Evolutionary conservation across 2,888 invertebrate species (phyloP).

Genomic region (Rutpela maculata): DNA sequence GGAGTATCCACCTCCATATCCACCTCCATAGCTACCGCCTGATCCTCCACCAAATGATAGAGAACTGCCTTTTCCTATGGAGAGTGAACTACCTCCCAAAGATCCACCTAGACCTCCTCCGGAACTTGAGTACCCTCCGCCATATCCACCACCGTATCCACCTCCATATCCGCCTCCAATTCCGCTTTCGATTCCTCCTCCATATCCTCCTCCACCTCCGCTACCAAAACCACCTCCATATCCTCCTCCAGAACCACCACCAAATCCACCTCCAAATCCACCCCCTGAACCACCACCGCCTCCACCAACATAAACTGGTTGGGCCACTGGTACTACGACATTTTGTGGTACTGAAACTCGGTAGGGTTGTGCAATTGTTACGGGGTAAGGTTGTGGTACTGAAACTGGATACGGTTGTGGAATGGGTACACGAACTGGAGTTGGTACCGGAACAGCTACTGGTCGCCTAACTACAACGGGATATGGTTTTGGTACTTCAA

Average conservation of each 20-base stretch:
- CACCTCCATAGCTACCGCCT: background rate
- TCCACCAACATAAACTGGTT: constrained; percentile 60
- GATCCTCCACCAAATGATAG: background rate
- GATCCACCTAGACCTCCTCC: background rate
- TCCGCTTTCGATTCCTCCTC: constrained; percentile 33
- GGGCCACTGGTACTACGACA: constrained; percentile 62
- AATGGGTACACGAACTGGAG: constrained; percentile 74
- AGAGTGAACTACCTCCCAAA: background rate
- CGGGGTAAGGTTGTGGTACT: constrained; percentile 77
- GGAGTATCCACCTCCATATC: constrained; percentile 12
- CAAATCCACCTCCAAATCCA: constrained; percentile 40
- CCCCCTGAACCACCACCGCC: constrained; percentile 60
- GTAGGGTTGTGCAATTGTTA: constrained; percentile 76
- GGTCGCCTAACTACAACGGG: constrained; percentile 64
- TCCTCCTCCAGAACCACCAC: constrained; percentile 43
- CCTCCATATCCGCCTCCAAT: constrained; percentile 36
- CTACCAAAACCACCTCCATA: constrained; percentile 14
- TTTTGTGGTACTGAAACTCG: constrained; percentile 69
- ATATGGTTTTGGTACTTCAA: constrained; percentile 60
- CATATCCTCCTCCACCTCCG: constrained; percentile 32
- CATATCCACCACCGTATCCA: constrained; percentile 27
- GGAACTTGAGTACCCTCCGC: constrained; percentile 9
- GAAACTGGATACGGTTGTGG: constrained; percentile 73
- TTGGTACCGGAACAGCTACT: constrained; percentile 69
- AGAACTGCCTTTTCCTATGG: background rate